Evolutionary conservation across 2,113 vertebrate species (phyloP).

Genomic region (Talpa occidentalis): DNA sequence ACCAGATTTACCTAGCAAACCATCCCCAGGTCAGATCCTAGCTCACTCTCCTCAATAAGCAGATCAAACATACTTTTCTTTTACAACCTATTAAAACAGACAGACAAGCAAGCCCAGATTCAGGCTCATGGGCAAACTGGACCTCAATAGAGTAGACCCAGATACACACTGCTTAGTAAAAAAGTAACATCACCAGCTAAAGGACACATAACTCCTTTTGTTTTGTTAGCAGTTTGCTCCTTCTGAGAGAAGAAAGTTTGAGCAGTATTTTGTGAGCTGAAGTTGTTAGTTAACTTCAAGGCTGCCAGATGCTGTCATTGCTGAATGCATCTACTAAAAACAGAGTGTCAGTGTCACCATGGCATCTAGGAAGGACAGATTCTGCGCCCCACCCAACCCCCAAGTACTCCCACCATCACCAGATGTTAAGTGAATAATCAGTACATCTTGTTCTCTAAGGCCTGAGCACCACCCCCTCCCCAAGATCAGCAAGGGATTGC

Average conservation of each 20-base stretch:
- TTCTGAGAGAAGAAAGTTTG: slow-evolving; percentile 11
- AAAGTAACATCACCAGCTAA: not conserved
- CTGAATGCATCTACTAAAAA: slow-evolving; percentile 36
- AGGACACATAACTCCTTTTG: not conserved
- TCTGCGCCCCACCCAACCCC: not conserved
- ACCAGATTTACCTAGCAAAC: slow-evolving; percentile 15
- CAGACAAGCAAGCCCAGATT: slow-evolving; percentile 4
- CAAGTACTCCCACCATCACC: not conserved
- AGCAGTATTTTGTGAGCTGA: slow-evolving; percentile 1
- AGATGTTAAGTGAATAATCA: slow-evolving; percentile 34
- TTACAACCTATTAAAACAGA: slow-evolving; percentile 32
- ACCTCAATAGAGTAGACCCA: not conserved
- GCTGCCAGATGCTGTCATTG: not conserved
- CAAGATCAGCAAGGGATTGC: not conserved
- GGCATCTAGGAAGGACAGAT: not conserved
- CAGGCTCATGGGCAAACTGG: not conserved
- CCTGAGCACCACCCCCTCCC: not conserved
- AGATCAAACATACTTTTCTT: slow-evolving; percentile 27
- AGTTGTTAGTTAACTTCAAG: not conserved
- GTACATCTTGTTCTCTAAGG: slow-evolving; percentile 10
- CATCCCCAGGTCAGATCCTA: not conserved
- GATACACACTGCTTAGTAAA: not conserved
- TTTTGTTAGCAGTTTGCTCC: slow-evolving; percentile 9
- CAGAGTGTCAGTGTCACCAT: not conserved
- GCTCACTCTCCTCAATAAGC: not conserved